phyloP scores from a whole-genome alignment of 2,113 vertebrate genomes.

The Spea multiplicata region DNA sequence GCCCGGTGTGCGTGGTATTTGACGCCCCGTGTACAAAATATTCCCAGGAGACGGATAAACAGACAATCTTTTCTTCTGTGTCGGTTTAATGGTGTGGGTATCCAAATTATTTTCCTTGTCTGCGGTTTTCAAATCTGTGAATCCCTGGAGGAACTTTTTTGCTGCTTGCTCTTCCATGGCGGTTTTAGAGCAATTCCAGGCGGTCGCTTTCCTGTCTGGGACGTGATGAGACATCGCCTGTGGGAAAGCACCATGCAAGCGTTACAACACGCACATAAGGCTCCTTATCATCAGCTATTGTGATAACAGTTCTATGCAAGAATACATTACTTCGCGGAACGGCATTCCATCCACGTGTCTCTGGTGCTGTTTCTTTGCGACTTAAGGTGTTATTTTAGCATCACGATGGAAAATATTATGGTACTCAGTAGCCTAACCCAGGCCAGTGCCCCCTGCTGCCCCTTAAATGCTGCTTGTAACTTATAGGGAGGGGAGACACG shows the following conservation, averaged over 20 bases:
- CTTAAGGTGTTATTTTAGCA: no score
- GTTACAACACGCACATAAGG: no score
- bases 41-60: background rate
- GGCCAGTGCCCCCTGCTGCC: no score
- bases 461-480: no score
- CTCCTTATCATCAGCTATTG: no score
- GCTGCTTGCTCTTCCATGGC: background rate
- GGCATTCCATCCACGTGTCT: no score
- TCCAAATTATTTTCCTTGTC: background rate
- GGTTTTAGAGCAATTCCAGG: conserved; percentile 7
- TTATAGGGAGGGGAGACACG: no score
- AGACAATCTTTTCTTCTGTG: conserved; percentile 9
- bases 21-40: background rate
- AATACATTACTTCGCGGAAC: no score
- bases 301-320: no score
- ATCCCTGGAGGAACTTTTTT: conserved; percentile 25
- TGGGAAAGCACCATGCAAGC: background rate
- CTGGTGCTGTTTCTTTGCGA: no score
- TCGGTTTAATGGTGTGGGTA: background rate
- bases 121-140: conserved; percentile 1
- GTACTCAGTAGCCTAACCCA: no score
- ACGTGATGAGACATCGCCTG: conserved; percentile 25
- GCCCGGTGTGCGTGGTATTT: conserved; percentile 3
- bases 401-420: no score
- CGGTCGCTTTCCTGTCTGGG: background rate